Evolutionary conservation across 2,797 vertebrate species (phyloP).

Genomic region (Pteropus rufus): DNA sequence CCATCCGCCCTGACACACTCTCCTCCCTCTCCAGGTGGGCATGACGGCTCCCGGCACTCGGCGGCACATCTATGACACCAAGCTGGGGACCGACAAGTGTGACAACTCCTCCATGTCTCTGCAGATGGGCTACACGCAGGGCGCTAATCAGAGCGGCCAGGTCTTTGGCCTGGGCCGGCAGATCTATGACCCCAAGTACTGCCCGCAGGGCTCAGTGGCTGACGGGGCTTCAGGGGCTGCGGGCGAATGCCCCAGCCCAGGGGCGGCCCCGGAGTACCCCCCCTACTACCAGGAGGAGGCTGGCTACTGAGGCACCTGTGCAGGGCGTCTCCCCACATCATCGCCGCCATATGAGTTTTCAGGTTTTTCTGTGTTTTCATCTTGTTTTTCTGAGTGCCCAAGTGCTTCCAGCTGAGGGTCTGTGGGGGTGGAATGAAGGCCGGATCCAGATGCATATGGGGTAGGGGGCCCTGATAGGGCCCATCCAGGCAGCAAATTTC

Average conservation of each 20-base stretch:
- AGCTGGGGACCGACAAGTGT: constrained; percentile 92
- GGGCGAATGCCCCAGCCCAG: constrained; percentile 74
- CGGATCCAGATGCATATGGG: background rate
- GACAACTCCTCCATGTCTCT: constrained; percentile 96
- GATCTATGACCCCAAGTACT: constrained; percentile 96
- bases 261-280: constrained; percentile 75
- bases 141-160: constrained; percentile 93
- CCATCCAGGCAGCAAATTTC: background rate
- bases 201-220: constrained; percentile 82
- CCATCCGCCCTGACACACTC: background rate
- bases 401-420: background rate
- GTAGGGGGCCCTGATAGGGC: background rate
- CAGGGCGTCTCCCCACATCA: background rate
- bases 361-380: background rate
- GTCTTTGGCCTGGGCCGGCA: constrained; percentile 93
- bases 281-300: constrained; percentile 83
- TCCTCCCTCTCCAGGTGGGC: constrained; percentile 85
- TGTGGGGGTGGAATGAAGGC: background rate
- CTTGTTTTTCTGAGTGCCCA: background rate
- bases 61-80: constrained; percentile 94
- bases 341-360: background rate
- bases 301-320: constrained; percentile 68
- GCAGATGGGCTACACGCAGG: constrained; percentile 95
- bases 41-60: constrained; percentile 96
- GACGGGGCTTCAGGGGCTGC: constrained; percentile 72